Conservation (phyloP, 2,888 invertebrate species). For the Monoplex corrugatus region DNA sequence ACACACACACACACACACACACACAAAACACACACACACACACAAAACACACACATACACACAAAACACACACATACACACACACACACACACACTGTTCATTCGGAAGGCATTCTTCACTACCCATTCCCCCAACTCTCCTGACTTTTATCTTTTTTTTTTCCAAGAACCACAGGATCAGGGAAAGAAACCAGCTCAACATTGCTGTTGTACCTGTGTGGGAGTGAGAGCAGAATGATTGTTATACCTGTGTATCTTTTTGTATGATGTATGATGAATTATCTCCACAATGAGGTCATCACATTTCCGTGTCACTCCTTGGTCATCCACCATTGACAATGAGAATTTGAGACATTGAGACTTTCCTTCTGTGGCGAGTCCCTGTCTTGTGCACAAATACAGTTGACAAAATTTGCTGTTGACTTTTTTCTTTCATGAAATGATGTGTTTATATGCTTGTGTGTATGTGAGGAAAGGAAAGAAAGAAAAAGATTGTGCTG, state of each 20-base stretch:
- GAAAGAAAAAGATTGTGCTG: too few relatives aligned
- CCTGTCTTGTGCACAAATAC: constrained; percentile 29
- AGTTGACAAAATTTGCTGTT: neutral
- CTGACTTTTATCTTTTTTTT: neutral
- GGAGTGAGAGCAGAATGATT: neutral
- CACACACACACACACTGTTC: too few relatives aligned
- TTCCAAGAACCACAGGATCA: constrained; percentile 15
- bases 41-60: too few relatives aligned
- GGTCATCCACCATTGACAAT: neutral
- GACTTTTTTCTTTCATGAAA: too few relatives aligned
- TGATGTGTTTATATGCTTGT: neutral
- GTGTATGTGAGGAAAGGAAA: too few relatives aligned
- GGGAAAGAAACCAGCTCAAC: constrained; percentile 25
- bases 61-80: too few relatives aligned
- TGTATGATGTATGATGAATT: neutral
- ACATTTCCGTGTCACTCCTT: neutral
- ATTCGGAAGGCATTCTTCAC: too few relatives aligned
- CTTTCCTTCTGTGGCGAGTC: neutral
- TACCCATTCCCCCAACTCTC: too few relatives aligned
- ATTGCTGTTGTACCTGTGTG: neutral
- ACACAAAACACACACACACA: too few relatives aligned
- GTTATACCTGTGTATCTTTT: neutral
- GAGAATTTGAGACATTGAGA: constrained; percentile 2
- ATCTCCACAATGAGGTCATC: neutral
- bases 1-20: too few relatives aligned